Conservation (phyloP, 2,113 vertebrate species). For the Ariopsis seemanni region DNA sequence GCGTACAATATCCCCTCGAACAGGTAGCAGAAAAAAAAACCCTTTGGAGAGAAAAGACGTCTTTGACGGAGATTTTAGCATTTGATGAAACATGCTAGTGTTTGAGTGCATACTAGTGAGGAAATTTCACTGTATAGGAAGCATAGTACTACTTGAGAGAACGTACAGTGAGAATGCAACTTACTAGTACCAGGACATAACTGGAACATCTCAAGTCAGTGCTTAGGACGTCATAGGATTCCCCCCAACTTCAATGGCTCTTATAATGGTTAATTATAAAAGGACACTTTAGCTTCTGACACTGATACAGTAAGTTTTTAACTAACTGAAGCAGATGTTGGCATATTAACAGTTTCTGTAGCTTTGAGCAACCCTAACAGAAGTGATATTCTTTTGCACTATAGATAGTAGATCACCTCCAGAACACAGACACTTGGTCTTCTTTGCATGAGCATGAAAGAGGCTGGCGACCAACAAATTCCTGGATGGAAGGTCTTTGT, state of each 20-base stretch:
- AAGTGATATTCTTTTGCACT: background rate
- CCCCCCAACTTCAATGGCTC: no score
- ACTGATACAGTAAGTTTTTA: background rate
- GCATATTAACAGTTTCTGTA: background rate
- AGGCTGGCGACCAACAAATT: conserved; percentile 48
- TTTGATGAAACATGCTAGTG: no score
- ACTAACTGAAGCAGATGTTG: background rate
- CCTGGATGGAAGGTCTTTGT: conserved; percentile 52
- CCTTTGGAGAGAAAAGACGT: no score
- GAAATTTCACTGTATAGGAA: background rate
- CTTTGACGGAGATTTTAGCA: no score
- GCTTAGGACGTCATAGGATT: no score
- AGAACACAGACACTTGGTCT: conserved; percentile 53
- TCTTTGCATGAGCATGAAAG: conserved; percentile 29
- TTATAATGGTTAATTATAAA: no score
- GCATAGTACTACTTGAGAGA: background rate
- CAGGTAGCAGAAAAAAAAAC: background rate
- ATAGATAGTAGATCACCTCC: conserved; percentile 63
- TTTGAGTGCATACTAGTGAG: background rate
- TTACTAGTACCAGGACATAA: background rate
- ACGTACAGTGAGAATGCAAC: background rate
- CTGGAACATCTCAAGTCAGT: no score
- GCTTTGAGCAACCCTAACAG: background rate
- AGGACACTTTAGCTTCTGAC: background rate
- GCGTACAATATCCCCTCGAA: background rate